phyloP scores from a whole-genome alignment of 2,113 vertebrate species.

The Hypocryptadius cinnamomeus region DNA sequence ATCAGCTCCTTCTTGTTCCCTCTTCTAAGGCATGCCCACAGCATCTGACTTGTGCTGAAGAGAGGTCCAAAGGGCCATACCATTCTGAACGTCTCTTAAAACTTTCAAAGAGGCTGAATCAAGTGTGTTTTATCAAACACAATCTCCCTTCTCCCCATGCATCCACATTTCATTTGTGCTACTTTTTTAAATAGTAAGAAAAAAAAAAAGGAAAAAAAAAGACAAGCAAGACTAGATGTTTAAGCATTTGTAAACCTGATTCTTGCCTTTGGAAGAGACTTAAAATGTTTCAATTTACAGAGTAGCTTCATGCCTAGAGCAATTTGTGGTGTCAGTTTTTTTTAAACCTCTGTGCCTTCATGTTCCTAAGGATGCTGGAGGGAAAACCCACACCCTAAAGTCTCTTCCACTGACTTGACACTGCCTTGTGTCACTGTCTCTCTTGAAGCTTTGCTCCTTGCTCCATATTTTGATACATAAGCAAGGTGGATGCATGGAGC shows the following conservation, averaged over 20 bases:
- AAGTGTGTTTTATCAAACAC: not conserved
- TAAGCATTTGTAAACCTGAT: not conserved
- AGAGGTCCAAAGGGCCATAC: not conserved
- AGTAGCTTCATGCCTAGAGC: not conserved
- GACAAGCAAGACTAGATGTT: not conserved
- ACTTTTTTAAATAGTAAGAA: not conserved
- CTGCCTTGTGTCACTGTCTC: not conserved
- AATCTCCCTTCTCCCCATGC: not conserved
- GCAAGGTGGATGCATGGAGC: not conserved
- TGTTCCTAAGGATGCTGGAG: not conserved
- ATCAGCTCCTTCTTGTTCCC: not conserved
- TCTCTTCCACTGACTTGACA: not conserved
- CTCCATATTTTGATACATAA: fast-evolving
- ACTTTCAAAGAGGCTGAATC: not conserved
- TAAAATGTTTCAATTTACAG: not conserved
- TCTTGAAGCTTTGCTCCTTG: not conserved
- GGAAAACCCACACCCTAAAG: not conserved
- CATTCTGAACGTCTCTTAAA: not conserved
- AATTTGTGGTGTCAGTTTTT: not conserved
- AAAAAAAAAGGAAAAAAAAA: too few species aligned
- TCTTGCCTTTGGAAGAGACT: not conserved
- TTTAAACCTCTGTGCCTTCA: not conserved
- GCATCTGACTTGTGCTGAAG: not conserved
- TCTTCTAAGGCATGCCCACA: not conserved
- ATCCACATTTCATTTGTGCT: not conserved